A percentile compares a stretch with the other conserved stretches of the same genome.
phyloP scores from a whole-genome alignment of 2,888 invertebrate genomes.

The Pterostichus madidus region DNA sequence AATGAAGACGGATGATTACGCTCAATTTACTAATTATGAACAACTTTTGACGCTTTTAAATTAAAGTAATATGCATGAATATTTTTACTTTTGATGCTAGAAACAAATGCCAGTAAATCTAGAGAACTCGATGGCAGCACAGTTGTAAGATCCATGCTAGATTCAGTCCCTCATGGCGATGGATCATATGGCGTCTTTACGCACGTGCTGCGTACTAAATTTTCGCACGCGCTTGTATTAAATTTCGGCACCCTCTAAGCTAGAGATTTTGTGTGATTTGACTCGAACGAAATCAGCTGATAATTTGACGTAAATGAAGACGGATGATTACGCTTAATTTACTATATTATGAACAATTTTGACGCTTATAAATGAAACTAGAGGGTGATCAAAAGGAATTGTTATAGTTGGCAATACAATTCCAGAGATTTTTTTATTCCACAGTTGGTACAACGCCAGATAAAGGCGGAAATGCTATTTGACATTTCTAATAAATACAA shows the following conservation, averaged over 20 bases:
- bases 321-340: constrained; percentile 27
- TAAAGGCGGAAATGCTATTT: too few relatives aligned
- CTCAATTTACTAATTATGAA: constrained; percentile 10
- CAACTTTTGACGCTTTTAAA: too few relatives aligned
- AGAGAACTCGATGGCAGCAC: neutral
- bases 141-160: neutral
- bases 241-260: constrained; percentile 1
- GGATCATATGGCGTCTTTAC: constrained; percentile 18
- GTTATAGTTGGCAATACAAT: too few relatives aligned
- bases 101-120: too few relatives aligned
- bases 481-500: too few relatives aligned
- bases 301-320: constrained; percentile 39
- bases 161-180: neutral
- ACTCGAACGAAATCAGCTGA: constrained; percentile 38
- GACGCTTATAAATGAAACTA: too few relatives aligned
- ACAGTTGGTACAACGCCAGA: too few relatives aligned
- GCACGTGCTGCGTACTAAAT: constrained; percentile 30
- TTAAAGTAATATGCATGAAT: too few relatives aligned
- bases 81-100: too few relatives aligned
- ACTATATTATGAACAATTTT: neutral
- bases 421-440: too few relatives aligned
- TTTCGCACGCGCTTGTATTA: constrained; percentile 20
- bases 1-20: constrained; percentile 36
- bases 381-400: too few relatives aligned
- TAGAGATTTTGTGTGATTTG: constrained; percentile 23